Evolutionary conservation across 1,140 invertebrate species (phyloP).

Genomic region (Leptopilina clavipes): DNA sequence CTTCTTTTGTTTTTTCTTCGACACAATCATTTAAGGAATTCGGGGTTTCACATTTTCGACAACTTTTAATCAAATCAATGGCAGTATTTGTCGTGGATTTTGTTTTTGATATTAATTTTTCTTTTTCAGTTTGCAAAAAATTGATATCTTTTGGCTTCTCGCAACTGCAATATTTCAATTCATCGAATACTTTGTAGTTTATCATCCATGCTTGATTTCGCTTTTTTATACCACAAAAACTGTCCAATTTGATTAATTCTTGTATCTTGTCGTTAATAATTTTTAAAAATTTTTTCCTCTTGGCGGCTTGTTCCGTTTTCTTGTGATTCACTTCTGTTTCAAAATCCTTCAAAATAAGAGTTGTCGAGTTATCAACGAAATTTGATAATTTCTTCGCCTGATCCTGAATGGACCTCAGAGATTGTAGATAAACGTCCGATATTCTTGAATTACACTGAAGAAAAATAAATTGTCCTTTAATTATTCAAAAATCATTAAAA

Average conservation of each 20-base stretch:
- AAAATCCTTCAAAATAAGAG: not conserved
- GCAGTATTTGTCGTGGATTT: not conserved
- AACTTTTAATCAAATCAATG: constrained; percentile 23
- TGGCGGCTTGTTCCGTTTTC: not conserved
- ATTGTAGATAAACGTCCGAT: constrained; percentile 44
- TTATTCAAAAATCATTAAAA: too few species aligned
- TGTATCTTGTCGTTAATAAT: constrained; percentile 38
- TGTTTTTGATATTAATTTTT: constrained; percentile 35
- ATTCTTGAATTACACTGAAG: constrained; percentile 46
- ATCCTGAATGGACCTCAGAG: constrained; percentile 6
- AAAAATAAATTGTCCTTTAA: not conserved
- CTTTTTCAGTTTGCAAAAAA: constrained; percentile 33
- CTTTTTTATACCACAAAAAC: constrained; percentile 38
- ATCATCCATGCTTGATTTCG: constrained; percentile 42
- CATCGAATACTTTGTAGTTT: constrained; percentile 40
- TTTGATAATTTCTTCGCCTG: constrained; percentile 33
- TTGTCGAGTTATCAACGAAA: constrained; percentile 28
- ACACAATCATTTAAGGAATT: constrained; percentile 5
- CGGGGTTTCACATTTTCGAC: not conserved
- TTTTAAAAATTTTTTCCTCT: constrained; percentile 30
- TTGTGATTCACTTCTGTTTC: not conserved
- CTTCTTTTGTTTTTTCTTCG: not conserved
- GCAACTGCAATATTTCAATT: constrained; percentile 39
- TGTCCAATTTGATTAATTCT: constrained; percentile 42
- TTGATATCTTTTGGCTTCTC: not conserved